These are phyloP conservation scores for Istiophorus platypterus DNA, from an alignment of 2,113 vertebrate genomes.

Conservation along the genomic window DNA sequence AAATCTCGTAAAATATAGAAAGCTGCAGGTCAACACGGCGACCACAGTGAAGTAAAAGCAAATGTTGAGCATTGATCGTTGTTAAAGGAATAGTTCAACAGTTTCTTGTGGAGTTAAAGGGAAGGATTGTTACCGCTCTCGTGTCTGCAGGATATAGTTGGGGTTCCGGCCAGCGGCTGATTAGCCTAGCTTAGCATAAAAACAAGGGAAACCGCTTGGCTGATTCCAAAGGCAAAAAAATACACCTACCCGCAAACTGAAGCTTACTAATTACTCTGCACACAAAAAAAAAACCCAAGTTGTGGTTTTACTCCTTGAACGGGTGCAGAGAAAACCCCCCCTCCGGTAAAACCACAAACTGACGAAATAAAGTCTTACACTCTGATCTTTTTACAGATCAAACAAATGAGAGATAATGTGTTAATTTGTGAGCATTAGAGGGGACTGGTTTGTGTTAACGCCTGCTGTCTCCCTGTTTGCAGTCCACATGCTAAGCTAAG, in stretches of 20 bases:
- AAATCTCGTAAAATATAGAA: neutral
- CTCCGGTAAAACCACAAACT: neutral
- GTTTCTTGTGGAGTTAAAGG: too few species aligned
- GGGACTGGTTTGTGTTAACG: neutral
- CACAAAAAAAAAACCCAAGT: neutral
- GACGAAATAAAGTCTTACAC: neutral
- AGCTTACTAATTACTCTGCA: neutral
- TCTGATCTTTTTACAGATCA: neutral
- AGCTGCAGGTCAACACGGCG: neutral
- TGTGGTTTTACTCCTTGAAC: neutral
- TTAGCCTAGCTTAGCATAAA: constrained; percentile 27
- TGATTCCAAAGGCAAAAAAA: neutral
- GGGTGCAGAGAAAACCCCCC: neutral
- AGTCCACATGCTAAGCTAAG: constrained; percentile 14
- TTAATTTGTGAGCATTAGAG: neutral
- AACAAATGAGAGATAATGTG: neutral
- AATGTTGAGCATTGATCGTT: neutral
- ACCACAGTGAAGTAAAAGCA: constrained; percentile 5
- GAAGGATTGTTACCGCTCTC: too few species aligned
- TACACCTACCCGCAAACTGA: neutral
- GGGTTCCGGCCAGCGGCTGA: neutral
- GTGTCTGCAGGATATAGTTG: neutral
- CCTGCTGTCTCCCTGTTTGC: neutral
- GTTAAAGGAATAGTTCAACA: neutral
- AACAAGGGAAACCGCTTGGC: neutral